phyloP scores from a whole-genome alignment of 30 jellyfish, hydroid and myxozoan species.

The Chironex yamaguchii region DNA sequence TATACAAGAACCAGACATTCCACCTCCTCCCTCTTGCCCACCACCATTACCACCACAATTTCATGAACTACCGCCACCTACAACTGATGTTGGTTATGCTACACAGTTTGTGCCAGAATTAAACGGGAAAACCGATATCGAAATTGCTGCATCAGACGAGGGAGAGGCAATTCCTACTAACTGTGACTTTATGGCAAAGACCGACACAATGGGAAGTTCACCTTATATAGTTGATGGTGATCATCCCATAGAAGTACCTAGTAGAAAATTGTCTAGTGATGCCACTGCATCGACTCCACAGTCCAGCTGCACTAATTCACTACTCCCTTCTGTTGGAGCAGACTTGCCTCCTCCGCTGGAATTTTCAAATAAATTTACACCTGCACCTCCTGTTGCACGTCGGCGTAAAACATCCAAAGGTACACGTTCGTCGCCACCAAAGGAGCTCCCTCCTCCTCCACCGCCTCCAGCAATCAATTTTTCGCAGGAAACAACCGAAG shows the following conservation, averaged over 20 bases:
- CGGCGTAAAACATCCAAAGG: neutral
- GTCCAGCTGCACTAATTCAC: no score
- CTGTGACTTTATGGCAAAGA: no score
- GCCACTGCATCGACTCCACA: no score
- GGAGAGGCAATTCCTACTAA: no score
- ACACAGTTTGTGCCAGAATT: no score
- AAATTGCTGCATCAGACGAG: no score
- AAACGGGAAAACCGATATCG: no score
- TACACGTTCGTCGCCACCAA: neutral
- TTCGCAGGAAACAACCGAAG: neutral
- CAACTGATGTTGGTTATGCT: neutral
- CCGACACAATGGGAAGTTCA: no score
- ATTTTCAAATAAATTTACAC: neutral
- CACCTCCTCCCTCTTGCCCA: neutral
- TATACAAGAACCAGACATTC: neutral
- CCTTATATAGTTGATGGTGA: no score
- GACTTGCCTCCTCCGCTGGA: neutral
- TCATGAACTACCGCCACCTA: neutral
- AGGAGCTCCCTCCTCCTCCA: constrained; percentile 43
- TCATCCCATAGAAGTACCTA: no score
- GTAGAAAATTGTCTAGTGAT: no score
- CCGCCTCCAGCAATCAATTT: neutral
- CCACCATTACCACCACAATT: neutral
- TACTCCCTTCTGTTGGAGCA: neutral
- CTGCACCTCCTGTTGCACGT: neutral